Base-by-base conservation (phyloP, 1,140 invertebrate species). In the Amphibalanus amphitrite region DNA sequence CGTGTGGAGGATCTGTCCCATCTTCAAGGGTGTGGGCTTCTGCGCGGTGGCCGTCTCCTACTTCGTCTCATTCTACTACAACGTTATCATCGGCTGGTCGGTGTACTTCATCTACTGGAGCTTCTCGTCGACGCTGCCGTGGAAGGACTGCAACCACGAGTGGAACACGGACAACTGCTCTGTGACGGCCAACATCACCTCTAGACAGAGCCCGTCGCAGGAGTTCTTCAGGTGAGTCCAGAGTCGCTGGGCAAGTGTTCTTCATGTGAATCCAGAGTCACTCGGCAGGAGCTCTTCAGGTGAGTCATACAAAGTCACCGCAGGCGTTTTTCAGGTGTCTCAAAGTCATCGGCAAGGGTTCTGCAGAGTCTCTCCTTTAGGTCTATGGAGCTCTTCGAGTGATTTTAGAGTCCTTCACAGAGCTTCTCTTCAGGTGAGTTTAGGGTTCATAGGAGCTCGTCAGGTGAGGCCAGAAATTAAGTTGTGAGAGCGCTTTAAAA, bases 41-140 rank as follows among this genome's bases (percentile, higher is more conserved):
- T 83, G 84, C 65, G 82, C 83, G 26, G 83, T 85, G 6, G 75
- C 86, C 59, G 84, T 86, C 47, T 82, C 83, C 29, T 84, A 84
- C 76, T 84, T 83, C 74, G 79, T 81, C 25, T 81, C 80, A 20
- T 82, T 84, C 72, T 84, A 84, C 76, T 84, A 84, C 77, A 84
- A 84, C 76, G 82, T 84, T 70, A 83, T 84, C 74, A 83, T 84
- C 73, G 80, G 81, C 30, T 84, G 83, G 83, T 80, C 83, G 0
- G 76, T 83, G 20, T 82, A 82, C 77, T 84, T 81, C 76, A 78
- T 84, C 72, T 80, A 81, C 73, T 75, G 77, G 59, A 83, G 81
- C 71, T 79, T 84, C 72, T 78, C 77, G 23, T 76, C 76, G 25
- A 75, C 79, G 30, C 74, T 84, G 72, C 83, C 83, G 0, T 84